Conservation (phyloP, 1,140 invertebrate genomes). For the Zaprionus camerounensis region DNA sequence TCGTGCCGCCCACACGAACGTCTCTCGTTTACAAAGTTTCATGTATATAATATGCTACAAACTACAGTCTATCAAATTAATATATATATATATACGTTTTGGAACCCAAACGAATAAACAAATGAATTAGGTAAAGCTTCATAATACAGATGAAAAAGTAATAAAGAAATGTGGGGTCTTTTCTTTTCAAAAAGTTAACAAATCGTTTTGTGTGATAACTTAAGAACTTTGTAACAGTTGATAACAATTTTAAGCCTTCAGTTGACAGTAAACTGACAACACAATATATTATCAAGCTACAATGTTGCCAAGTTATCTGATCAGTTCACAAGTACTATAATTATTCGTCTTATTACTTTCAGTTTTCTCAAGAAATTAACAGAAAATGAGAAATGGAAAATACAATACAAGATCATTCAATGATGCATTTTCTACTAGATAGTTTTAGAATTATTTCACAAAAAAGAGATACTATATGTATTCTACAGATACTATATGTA, state of each 20-base stretch:
- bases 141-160: not conserved
- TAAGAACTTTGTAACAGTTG: not conserved
- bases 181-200: not conserved
- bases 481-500: not conserved
- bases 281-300: constrained; percentile 3
- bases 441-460: not conserved
- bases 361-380: not conserved
- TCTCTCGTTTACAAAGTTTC: constrained; percentile 59
- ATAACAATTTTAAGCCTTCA: constrained; percentile 1
- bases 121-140: constrained; percentile 9
- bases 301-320: constrained; percentile 2
- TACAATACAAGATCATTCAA: not conserved
- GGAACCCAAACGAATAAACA: constrained; percentile 22
- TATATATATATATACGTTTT: constrained; percentile 17
- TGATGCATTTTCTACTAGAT: not conserved
- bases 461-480: not conserved
- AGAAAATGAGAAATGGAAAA: not conserved
- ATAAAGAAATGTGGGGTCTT: constrained; percentile 2
- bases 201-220: not conserved
- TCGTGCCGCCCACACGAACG: constrained; percentile 51
- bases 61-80: constrained; percentile 38
- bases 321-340: not conserved
- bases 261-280: constrained; percentile 7
- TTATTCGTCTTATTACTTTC: not conserved
- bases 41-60: constrained; percentile 46